Evolutionary conservation across 2,113 vertebrate species (phyloP), one percentile per base, ranked within the genome.

Genomic region (Rynchops niger): DNA sequence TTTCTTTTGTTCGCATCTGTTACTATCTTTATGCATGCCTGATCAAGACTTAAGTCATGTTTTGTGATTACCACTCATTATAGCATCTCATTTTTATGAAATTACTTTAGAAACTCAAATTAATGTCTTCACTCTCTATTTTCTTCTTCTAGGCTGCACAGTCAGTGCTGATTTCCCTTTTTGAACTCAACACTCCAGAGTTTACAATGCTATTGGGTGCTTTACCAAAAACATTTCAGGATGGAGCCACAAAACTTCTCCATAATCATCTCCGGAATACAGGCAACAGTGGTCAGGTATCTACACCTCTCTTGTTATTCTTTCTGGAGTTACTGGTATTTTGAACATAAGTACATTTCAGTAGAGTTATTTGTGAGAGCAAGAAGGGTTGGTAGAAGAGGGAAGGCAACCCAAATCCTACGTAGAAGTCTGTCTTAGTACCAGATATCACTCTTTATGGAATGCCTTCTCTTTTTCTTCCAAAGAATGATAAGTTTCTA

Each of bases 211-310:
- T 99, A 18, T 97, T 99, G 97, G 99, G 99, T 96, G 99, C 99
- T 98, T 98, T 99, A 97, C 99, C 99, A 97, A 99, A 99, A 98
- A 99, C 99, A 80, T 99, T 99, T 97, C 99, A 99, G 97, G 99
- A 99, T 84, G 99, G 99, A 96, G 99, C 99, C 98, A 99, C 99
- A 93, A 99, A 99, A 95, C 98, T 99, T 84, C 99, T 99, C 86
- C 99, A 99, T 95, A 99, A 99, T 97, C 99, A 99, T 92, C 98
- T 99, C 86, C 99, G 99, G 91, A 99, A 99, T 94, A 99, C 99
- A 47, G 99, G 99, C 97, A 99, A 99, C 29, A 97, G 98, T 59
- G 98, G 99, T 88, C 99, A 99, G 99, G 99, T 99, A 97, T 81
- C 84, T 90, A 29, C 20, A 13, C 26, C 45, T 94, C 21, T 87